Percentiles rank a stretch among this genome's conserved stretches.
Conservation (phyloP, 1,140 invertebrate species). For the Rhynchophorus ferrugineus region DNA sequence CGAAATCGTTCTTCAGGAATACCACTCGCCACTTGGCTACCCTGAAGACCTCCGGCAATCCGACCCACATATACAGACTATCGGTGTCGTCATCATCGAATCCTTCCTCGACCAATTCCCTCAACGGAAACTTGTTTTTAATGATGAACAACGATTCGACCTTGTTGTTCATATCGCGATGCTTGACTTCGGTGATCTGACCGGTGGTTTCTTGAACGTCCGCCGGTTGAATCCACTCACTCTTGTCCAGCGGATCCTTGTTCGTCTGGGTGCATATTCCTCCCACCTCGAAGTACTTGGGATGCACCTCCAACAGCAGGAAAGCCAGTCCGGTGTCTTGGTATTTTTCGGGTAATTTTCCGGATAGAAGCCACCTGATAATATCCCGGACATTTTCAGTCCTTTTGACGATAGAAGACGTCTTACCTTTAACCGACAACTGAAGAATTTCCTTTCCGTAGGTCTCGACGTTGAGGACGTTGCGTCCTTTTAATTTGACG, state of each 20-base stretch:
- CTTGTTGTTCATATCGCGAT: slow-evolving; percentile 23
- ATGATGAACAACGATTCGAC: slow-evolving; percentile 17
- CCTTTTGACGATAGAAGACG: slow-evolving; percentile 1
- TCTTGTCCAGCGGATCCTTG: background rate
- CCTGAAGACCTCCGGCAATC: slow-evolving; percentile 21
- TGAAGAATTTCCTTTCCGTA: slow-evolving; percentile 2
- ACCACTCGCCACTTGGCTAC: slow-evolving; percentile 29
- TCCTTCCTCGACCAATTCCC: slow-evolving; percentile 14
- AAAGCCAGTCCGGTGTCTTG: slow-evolving; percentile 18
- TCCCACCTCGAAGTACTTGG: slow-evolving; percentile 26
- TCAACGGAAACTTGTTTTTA: slow-evolving; percentile 13
- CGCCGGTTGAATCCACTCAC: background rate
- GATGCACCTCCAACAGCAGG: slow-evolving; percentile 24
- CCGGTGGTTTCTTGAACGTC: slow-evolving; percentile 1
- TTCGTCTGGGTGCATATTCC: slow-evolving; percentile 27
- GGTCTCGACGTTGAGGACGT: slow-evolving; percentile 7
- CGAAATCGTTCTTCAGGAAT: slow-evolving; percentile 31
- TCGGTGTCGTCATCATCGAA: slow-evolving; percentile 3
- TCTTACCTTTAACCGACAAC: slow-evolving; percentile 1
- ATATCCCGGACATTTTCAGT: slow-evolving; percentile 15
- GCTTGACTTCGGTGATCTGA: slow-evolving; percentile 9
- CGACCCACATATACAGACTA: slow-evolving; percentile 22
- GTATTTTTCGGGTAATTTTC: slow-evolving; percentile 19
- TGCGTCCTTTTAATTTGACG: background rate
- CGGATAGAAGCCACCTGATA: slow-evolving; percentile 26